phyloP scores from a whole-genome alignment of 1,140 invertebrate species.

The Drosophila jambulina region DNA sequence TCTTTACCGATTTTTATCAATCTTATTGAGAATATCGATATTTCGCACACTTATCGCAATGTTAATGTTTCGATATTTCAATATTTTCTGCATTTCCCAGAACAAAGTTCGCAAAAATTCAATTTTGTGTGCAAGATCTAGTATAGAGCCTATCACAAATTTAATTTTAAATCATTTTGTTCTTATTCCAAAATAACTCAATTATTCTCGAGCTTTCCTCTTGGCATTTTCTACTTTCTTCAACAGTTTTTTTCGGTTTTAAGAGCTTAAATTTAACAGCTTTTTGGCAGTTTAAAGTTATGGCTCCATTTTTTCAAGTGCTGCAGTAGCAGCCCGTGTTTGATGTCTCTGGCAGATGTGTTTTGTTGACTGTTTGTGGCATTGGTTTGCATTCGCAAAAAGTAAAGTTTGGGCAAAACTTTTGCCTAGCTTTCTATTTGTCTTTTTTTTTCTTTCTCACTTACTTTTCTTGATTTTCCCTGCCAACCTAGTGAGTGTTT shows the following conservation, averaged over 20 bases:
- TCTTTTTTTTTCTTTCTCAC: neutral
- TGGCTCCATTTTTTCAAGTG: constrained; percentile 2
- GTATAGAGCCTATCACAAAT: neutral
- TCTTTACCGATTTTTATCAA: no score
- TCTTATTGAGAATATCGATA: no score
- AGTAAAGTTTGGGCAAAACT: constrained; percentile 35
- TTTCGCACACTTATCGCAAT: no score
- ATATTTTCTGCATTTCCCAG: no score
- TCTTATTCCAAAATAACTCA: no score
- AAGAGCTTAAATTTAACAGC: neutral
- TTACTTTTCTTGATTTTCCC: neutral
- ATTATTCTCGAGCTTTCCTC: neutral
- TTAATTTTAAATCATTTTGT: neutral
- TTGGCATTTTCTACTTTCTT: constrained; percentile 3
- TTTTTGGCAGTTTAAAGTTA: neutral
- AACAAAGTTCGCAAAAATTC: no score
- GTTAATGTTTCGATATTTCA: no score
- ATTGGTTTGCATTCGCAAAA: constrained; percentile 31
- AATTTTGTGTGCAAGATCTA: no score
- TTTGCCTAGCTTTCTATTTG: constrained; percentile 5
- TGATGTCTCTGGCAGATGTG: constrained; percentile 26
- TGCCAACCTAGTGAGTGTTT: neutral
- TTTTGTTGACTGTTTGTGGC: constrained; percentile 27
- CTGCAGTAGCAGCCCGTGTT: constrained; percentile 4
- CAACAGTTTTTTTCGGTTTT: neutral